These are phyloP conservation scores for Phocides pigmalion DNA, from an alignment of 1,140 invertebrate genomes.

Conservation along the genomic window DNA sequence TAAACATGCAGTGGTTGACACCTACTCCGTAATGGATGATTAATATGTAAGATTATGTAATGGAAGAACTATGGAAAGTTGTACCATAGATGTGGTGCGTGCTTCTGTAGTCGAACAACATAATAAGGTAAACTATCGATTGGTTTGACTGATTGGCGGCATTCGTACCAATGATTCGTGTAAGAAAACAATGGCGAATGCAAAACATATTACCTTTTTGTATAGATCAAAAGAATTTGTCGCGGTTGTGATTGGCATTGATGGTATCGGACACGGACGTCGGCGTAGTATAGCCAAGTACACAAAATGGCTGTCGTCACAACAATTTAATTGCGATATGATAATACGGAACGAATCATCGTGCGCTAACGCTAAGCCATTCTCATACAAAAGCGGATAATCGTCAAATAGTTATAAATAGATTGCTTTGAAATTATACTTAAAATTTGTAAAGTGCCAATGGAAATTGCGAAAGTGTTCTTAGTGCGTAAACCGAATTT, in stretches of 20 bases:
- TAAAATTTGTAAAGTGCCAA: no score
- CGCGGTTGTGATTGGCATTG: constrained; percentile 7
- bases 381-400: background rate
- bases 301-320: background rate
- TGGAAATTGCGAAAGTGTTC: no score
- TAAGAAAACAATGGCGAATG: constrained; percentile 5
- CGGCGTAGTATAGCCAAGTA: background rate
- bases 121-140: no score
- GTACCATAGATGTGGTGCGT: no score
- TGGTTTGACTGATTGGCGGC: background rate
- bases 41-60: no score
- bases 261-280: constrained; percentile 7
- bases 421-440: background rate
- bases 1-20: no score
- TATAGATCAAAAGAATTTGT: constrained; percentile 12
- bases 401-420: background rate
- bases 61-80: no score
- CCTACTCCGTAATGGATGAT: no score
- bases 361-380: background rate
- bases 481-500: no score
- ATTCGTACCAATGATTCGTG: background rate
- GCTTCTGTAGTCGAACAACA: no score
- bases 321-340: constrained; percentile 8
- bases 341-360: background rate
- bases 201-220: background rate